Percentiles rank a stretch among this genome's conserved stretches.
These are phyloP conservation scores for Pomacea maculata DNA, from an alignment of 1,140 invertebrate species.

Conservation along the genomic window DNA sequence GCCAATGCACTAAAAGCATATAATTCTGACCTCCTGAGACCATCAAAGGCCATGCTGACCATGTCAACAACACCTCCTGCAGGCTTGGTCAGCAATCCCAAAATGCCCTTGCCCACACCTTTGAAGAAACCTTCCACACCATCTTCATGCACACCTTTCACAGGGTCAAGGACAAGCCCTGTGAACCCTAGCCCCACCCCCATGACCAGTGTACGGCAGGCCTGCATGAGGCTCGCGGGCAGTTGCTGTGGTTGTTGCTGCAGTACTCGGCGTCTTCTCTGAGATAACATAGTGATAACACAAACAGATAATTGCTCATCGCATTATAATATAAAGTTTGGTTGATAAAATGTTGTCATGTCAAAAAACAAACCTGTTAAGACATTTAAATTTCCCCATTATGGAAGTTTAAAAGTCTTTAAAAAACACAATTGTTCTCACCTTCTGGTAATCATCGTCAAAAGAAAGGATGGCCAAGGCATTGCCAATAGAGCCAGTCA, in stretches of 20 bases:
- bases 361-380: too few relatives aligned
- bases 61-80: constrained; percentile 71
- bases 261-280: constrained; percentile 66
- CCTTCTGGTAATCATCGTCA: constrained; percentile 66
- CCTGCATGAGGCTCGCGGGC: constrained; percentile 69
- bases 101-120: constrained; percentile 73
- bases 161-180: constrained; percentile 75
- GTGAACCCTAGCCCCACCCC: constrained; percentile 76
- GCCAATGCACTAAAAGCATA: background rate
- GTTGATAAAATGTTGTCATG: too few relatives aligned
- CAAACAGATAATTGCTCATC: background rate
- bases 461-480: constrained; percentile 64
- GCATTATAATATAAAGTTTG: too few relatives aligned
- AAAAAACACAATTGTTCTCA: constrained; percentile 30
- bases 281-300: background rate
- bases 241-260: constrained; percentile 70
- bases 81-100: constrained; percentile 72
- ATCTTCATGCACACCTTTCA: constrained; percentile 74
- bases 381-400: too few relatives aligned
- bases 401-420: too few relatives aligned
- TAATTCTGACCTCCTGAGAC: constrained; percentile 71
- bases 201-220: constrained; percentile 72
- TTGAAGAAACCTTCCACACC: constrained; percentile 77
- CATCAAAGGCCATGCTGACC: constrained; percentile 75
- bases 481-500: constrained; percentile 64